A percentile compares a stretch with the other conserved stretches of the same genome.
phyloP scores from a whole-genome alignment of 2,797 vertebrate genomes.

The Spatula versicolor region DNA sequence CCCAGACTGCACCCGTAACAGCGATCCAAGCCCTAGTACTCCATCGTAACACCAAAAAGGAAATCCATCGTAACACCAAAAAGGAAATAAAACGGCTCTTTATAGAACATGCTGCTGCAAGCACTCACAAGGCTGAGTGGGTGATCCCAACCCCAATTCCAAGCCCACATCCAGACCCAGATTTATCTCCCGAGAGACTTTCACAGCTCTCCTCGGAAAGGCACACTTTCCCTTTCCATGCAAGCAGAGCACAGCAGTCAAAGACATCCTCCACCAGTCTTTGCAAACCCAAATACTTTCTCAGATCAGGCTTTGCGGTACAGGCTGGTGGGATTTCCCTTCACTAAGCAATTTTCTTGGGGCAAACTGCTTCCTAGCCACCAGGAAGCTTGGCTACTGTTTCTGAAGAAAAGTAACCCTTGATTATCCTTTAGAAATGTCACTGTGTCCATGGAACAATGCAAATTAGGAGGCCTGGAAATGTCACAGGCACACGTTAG shows the following conservation, averaged over 20 bases:
- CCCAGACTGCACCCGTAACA: neutral
- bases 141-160: conserved; percentile 62
- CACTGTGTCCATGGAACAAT: neutral
- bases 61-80: conserved; percentile 27
- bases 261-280: neutral
- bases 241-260: neutral
- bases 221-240: neutral
- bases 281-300: neutral
- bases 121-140: conserved; percentile 20
- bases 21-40: conserved; percentile 34
- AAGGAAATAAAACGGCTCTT: neutral
- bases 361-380: neutral
- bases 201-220: conserved; percentile 51
- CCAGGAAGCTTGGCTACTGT: neutral
- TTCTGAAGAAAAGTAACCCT: neutral
- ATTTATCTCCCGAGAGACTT: conserved; percentile 55
- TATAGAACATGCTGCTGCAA: neutral
- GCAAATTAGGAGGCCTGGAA: neutral
- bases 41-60: conserved; percentile 13
- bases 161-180: conserved; percentile 58
- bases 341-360: neutral
- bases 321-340: neutral
- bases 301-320: neutral
- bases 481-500: neutral
- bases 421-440: neutral